A percentile compares a stretch with the other conserved stretches of the same genome.
These are phyloP conservation scores for Cremastobaeus sp. DNA, from an alignment of 2,888 invertebrate species.

Conservation along the genomic window DNA sequence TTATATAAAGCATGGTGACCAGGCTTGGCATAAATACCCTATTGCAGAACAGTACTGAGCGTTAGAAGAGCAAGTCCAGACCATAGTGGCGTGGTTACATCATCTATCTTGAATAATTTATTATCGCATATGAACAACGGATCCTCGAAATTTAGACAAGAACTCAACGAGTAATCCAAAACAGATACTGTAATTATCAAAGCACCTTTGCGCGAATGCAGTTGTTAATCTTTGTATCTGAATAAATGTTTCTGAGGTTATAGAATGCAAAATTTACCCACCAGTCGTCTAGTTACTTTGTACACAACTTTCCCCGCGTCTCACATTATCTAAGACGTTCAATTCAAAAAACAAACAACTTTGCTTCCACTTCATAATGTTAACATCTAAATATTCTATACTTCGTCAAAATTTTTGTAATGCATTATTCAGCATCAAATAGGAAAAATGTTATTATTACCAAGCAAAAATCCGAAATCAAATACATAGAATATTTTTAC, in stretches of 20 bases:
- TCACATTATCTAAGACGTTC: not conserved
- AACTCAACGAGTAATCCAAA: conserved; percentile 73
- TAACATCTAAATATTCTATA: too few species aligned
- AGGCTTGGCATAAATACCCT: conserved; percentile 78
- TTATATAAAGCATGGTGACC: conserved; percentile 77
- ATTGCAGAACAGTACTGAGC: conserved; percentile 74
- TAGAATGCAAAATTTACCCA: not conserved
- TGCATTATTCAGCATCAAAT: too few species aligned
- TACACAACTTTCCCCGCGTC: too few species aligned
- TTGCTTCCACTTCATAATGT: too few species aligned
- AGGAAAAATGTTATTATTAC: too few species aligned
- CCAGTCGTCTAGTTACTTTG: not conserved
- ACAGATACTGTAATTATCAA: conserved; percentile 64
- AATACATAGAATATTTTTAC: too few species aligned
- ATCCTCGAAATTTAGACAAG: conserved; percentile 76
- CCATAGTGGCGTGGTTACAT: conserved; percentile 77
- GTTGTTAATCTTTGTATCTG: conserved; percentile 30
- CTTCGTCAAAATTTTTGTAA: too few species aligned
- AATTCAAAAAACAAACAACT: not conserved
- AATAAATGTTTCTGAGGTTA: conserved; percentile 23
- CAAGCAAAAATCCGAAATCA: too few species aligned
- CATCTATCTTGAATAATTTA: conserved; percentile 78
- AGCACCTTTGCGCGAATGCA: conserved; percentile 25
- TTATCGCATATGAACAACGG: conserved; percentile 72
- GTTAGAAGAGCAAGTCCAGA: conserved; percentile 75